A percentile compares a stretch with the other conserved stretches of the same genome.
These are phyloP conservation scores for Drosophila macrospina DNA, from an alignment of 2,888 invertebrate species.

Conservation along the genomic window DNA sequence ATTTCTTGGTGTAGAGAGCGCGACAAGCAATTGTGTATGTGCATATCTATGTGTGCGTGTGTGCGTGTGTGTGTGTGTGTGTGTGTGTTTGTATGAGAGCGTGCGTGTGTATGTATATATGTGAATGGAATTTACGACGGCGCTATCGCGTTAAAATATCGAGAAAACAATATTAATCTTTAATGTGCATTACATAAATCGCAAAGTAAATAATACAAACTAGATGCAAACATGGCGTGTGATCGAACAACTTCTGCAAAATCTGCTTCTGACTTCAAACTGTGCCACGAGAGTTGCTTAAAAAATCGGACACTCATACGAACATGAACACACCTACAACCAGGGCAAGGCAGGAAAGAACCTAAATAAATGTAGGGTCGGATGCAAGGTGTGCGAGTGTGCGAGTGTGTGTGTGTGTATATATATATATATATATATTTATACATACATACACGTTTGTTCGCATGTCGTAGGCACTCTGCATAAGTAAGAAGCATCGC, in stretches of 20 bases:
- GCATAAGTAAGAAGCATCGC: constrained; percentile 58
- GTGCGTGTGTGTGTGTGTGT: constrained; percentile 21
- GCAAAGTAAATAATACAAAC: constrained; percentile 19
- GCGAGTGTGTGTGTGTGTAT: constrained; percentile 27
- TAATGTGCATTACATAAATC: constrained; percentile 14
- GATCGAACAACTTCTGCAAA: background rate
- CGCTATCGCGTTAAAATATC: constrained; percentile 26
- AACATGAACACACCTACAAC: constrained; percentile 13
- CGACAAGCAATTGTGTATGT: constrained; percentile 42
- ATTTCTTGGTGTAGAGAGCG: constrained; percentile 74
- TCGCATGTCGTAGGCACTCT: constrained; percentile 57
- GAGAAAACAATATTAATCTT: constrained; percentile 3
- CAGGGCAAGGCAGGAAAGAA: constrained; percentile 26
- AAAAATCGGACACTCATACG: constrained; percentile 19
- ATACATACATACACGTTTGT: constrained; percentile 30
- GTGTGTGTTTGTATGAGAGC: constrained; percentile 23
- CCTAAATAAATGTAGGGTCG: constrained; percentile 64
- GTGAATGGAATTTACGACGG: constrained; percentile 25
- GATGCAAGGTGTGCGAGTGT: constrained; percentile 60
- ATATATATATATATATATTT: constrained; percentile 8
- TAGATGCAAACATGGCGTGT: too few species aligned
- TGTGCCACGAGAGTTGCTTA: constrained; percentile 18
- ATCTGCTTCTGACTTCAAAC: background rate
- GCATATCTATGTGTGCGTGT: constrained; percentile 18
- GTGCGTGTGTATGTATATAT: constrained; percentile 23